Conservation (phyloP, 2,113 vertebrate genomes). For the Leucopsar rothschildi region DNA sequence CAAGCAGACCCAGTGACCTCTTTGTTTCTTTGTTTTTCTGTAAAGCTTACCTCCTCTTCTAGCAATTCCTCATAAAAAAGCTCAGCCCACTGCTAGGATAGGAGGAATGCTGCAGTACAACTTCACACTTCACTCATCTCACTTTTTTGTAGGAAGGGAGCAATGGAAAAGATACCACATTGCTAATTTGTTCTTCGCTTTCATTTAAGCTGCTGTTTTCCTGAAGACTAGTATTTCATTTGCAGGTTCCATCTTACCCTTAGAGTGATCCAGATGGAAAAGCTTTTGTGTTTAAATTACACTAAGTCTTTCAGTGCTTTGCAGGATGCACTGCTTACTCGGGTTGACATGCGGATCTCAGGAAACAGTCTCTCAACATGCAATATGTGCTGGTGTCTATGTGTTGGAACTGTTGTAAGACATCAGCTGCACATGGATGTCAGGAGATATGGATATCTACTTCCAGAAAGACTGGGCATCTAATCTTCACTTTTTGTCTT, state of each 20-base stretch:
- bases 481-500: not conserved
- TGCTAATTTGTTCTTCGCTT: not conserved
- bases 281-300: not conserved
- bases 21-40: not conserved
- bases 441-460: not conserved
- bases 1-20: not conserved
- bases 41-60: not conserved
- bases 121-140: not conserved
- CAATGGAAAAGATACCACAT: not conserved
- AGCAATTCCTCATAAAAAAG: not conserved
- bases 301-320: not conserved
- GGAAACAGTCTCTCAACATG: not conserved
- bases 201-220: not conserved
- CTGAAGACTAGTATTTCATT: not conserved
- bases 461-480: not conserved
- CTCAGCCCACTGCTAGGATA: not conserved
- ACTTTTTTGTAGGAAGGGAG: not conserved
- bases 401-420: not conserved
- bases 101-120: not conserved
- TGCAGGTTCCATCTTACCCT: not conserved
- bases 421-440: not conserved
- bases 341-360: accelerated
- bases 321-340: not conserved
- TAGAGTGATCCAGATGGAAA: accelerated
- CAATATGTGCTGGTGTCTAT: accelerated